Base-by-base conservation (phyloP, 2,888 invertebrate genomes). In the Lamproptera curius region DNA sequence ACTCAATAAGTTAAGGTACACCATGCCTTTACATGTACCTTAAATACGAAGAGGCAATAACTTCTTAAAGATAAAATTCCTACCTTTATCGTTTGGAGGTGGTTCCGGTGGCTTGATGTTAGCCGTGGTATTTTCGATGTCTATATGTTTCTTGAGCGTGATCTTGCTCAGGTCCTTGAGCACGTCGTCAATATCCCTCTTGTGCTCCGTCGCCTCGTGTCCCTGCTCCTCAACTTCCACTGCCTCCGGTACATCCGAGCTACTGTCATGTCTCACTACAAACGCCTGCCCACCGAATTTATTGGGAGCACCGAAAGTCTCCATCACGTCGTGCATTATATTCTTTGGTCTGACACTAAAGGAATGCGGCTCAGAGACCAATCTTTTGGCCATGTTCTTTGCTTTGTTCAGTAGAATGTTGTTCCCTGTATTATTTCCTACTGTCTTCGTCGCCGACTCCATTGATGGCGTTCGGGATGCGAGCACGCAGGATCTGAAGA, bases 401-500 rank as follows among this genome's bases (percentile, higher is more conserved):
- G 86, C 87, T 57, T 87, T 88, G 52, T 85, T 87, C 13, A 86
- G 55, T 17, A 85, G 61, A 31, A 86, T 84, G 1, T 79, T 65
- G 13, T 81, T 84, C 2, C 85, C 84, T 0, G 85, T 85, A 51
- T 83, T 86, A 50, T 80, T 78, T 0, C 84, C 84, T 16, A 70
- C 71, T 0, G 75, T 75, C 60, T 78, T 84, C 36, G 78, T 89
- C 51, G 81, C 65, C 1, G 73, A 89, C 58, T 79, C 90, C 81
- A 77, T 75, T 47, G 84, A 82, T 0, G 85, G 80, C 1, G 81
- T 77, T 14, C 74, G 59, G 1, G 72, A 65, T 0, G 91, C 91
- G 53, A 92, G 76, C 36, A 91, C 91, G 55, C 90, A 90, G 61
- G 92, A 92, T 59, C 92, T 85, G 76, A 93, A 93, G 39, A 93